Conservation (phyloP, 2,797 vertebrate genomes). For the Hephaestus fuliginosus region DNA sequence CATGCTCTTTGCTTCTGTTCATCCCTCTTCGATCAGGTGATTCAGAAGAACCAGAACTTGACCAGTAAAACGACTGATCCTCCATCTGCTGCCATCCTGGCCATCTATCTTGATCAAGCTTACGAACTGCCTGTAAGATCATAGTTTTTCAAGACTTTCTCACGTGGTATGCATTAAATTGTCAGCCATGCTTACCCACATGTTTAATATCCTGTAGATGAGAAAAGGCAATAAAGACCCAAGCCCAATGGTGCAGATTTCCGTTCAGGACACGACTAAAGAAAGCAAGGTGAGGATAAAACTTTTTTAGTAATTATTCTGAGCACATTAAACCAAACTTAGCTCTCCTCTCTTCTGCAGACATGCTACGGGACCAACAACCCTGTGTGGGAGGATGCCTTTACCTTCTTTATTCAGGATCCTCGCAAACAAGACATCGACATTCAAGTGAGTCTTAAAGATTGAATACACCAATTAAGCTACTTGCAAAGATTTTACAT, state of each 20-base stretch:
- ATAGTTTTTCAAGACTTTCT: neutral
- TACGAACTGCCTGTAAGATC: constrained; percentile 91
- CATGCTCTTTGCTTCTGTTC: neutral
- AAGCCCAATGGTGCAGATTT: constrained; percentile 92
- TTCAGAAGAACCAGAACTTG: constrained; percentile 89
- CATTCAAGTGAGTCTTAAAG: constrained; percentile 85
- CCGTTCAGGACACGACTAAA: constrained; percentile 90
- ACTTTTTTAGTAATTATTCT: neutral
- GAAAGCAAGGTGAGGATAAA: constrained; percentile 89
- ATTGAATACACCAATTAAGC: neutral
- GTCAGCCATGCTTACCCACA: neutral
- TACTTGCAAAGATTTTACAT: neutral
- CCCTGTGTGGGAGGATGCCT: constrained; percentile 94
- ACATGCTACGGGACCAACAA: constrained; percentile 86
- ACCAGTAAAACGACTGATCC: constrained; percentile 86
- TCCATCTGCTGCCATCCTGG: constrained; percentile 93
- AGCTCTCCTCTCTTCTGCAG: constrained; percentile 70
- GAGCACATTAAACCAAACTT: neutral
- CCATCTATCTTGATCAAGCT: constrained; percentile 92
- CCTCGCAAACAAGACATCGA: constrained; percentile 90
- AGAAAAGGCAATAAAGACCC: constrained; percentile 93
- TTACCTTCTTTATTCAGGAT: constrained; percentile 95
- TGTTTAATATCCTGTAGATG: constrained; percentile 81
- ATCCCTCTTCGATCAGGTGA: constrained; percentile 81
- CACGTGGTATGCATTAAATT: neutral